These are phyloP conservation scores for Euphonia xanthogaster DNA, from an alignment of 2,797 vertebrate genomes.

Conservation along the genomic window DNA sequence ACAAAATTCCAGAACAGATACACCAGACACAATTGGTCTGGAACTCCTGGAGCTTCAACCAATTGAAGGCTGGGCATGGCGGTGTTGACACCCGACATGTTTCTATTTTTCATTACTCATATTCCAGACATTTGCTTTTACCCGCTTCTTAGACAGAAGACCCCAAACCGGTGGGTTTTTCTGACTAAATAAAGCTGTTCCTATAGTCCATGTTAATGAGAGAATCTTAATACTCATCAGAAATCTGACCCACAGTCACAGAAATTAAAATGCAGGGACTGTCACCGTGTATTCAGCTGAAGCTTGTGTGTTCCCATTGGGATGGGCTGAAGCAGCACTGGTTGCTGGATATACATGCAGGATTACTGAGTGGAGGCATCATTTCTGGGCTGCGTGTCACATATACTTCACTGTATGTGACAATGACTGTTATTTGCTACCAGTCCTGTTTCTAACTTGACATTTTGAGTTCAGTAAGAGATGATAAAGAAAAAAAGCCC, in stretches of 20 bases:
- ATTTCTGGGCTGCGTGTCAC: background rate
- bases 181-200: background rate
- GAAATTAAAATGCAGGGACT: background rate
- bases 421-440: background rate
- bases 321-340: background rate
- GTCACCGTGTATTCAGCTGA: background rate
- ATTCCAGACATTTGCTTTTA: background rate
- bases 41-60: background rate
- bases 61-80: background rate
- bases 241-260: background rate
- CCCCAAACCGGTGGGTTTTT: background rate
- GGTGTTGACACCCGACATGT: background rate
- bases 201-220: background rate
- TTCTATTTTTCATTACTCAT: background rate
- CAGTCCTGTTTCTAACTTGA: background rate
- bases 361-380: background rate
- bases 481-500: background rate
- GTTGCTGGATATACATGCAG: background rate
- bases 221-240: background rate
- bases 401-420: background rate
- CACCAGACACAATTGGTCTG: background rate
- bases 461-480: background rate
- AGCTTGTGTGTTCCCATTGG: background rate
- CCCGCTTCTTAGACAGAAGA: background rate
- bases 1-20: background rate